phyloP scores from a whole-genome alignment of 2,113 vertebrate species.

The Microcebus lehilahytsara region DNA sequence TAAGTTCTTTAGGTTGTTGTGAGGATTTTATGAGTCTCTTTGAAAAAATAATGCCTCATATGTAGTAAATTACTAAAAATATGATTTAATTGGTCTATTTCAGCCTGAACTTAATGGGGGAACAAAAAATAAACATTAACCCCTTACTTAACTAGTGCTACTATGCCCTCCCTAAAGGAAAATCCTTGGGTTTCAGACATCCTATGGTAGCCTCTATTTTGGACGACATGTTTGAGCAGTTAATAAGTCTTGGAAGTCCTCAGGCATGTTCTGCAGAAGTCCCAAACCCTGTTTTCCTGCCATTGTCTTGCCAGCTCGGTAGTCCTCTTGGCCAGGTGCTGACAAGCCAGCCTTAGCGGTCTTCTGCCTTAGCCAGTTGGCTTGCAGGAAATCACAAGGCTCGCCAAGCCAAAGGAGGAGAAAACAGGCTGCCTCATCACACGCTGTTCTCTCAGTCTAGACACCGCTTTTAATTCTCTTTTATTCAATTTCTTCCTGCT shows the following conservation, averaged over 20 bases:
- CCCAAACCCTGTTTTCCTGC: not conserved
- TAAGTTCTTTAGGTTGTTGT: not conserved
- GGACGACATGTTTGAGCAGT: not conserved
- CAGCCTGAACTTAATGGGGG: not conserved
- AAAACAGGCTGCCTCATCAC: not conserved
- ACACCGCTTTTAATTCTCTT: not conserved
- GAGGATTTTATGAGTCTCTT: conserved; percentile 2
- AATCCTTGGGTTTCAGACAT: not conserved
- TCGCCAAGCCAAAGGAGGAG: not conserved
- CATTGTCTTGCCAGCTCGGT: not conserved
- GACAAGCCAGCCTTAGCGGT: not conserved
- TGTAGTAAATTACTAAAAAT: not conserved
- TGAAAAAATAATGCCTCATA: not conserved
- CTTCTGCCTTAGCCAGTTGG: not conserved
- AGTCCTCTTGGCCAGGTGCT: not conserved
- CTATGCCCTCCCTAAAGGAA: not conserved
- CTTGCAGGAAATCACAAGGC: not conserved
- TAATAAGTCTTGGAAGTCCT: not conserved
- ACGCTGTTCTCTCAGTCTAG: not conserved
- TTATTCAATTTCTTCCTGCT: not conserved
- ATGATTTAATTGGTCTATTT: not conserved
- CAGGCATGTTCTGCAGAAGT: not conserved
- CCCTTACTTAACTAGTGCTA: not conserved
- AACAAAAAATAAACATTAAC: not conserved
- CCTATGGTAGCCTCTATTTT: not conserved